A percentile compares a stretch with the other conserved stretches of the same genome.
Conservation (phyloP, 2,113 vertebrate species). For the Talpa occidentalis region DNA sequence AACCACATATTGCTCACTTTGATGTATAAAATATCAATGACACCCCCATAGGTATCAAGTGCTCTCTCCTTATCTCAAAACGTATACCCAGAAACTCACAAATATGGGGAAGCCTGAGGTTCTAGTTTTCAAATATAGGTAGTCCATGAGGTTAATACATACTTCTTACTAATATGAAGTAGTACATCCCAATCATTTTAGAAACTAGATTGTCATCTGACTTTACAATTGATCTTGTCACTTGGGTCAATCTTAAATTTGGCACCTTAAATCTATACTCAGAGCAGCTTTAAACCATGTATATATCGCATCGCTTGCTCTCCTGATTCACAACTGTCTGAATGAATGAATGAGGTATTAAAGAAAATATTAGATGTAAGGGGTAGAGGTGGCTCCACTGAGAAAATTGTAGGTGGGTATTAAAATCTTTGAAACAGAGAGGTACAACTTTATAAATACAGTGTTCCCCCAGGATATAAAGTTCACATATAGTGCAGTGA, state of each 20-base stretch:
- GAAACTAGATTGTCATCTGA: not conserved
- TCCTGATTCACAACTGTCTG: not conserved
- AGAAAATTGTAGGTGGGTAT: not conserved
- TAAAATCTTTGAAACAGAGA: not conserved
- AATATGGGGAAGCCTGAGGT: not conserved
- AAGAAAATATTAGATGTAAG: slow-evolving; percentile 28
- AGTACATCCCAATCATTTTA: not conserved
- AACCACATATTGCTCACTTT: not conserved
- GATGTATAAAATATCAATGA: slow-evolving; percentile 32
- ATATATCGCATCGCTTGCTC: not conserved
- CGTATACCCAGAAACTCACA: not conserved
- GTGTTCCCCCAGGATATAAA: not conserved
- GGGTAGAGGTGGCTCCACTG: not conserved
- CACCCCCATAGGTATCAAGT: not conserved
- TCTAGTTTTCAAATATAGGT: slow-evolving; percentile 34
- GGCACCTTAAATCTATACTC: not conserved
- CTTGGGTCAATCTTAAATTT: not conserved
- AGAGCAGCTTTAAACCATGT: not conserved
- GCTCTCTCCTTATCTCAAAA: not conserved
- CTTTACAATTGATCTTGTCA: not conserved
- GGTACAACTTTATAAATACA: not conserved
- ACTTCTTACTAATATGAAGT: slow-evolving; percentile 21
- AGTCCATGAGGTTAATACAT: not conserved
- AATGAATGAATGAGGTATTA: slow-evolving; percentile 20
- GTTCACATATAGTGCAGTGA: not conserved